Evolutionary conservation across 2,797 vertebrate genomes (phyloP).

Genomic region (Pseudochirops corinnae): DNA sequence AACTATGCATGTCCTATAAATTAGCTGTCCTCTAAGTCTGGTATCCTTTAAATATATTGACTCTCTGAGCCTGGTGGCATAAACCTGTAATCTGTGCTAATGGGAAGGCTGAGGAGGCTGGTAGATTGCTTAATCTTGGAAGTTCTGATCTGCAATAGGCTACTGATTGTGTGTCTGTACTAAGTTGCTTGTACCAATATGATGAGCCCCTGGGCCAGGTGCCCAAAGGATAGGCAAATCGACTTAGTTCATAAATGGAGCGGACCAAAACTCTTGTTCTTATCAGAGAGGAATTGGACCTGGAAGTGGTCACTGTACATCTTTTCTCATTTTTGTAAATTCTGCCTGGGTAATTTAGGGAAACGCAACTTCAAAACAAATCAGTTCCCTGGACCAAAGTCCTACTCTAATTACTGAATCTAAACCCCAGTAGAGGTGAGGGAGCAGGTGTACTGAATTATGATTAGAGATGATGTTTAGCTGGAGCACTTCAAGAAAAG

Average conservation of each 20-base stretch:
- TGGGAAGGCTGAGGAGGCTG: no score
- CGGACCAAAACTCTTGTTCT: background rate
- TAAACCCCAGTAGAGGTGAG: background rate
- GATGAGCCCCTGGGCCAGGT: background rate
- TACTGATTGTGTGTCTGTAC: background rate
- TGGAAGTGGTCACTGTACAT: background rate
- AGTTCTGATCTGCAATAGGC: background rate
- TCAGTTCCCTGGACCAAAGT: background rate
- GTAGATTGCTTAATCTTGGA: background rate
- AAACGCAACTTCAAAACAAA: background rate
- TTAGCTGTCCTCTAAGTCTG: background rate
- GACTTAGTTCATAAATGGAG: background rate
- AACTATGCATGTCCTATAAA: background rate
- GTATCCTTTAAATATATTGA: background rate
- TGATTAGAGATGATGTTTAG: background rate
- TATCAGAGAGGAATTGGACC: background rate
- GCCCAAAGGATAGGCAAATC: background rate
- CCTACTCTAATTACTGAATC: background rate
- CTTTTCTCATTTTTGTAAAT: background rate
- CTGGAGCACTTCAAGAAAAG: background rate
- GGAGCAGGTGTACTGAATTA: background rate
- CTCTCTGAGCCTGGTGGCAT: background rate
- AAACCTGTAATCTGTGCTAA: no score
- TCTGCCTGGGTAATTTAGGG: background rate
- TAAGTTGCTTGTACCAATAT: background rate